Percentiles rank a stretch among this genome's conserved stretches.
Evolutionary conservation across 2,113 vertebrate genomes (phyloP).

Genomic region (Lophotis ruficrista): DNA sequence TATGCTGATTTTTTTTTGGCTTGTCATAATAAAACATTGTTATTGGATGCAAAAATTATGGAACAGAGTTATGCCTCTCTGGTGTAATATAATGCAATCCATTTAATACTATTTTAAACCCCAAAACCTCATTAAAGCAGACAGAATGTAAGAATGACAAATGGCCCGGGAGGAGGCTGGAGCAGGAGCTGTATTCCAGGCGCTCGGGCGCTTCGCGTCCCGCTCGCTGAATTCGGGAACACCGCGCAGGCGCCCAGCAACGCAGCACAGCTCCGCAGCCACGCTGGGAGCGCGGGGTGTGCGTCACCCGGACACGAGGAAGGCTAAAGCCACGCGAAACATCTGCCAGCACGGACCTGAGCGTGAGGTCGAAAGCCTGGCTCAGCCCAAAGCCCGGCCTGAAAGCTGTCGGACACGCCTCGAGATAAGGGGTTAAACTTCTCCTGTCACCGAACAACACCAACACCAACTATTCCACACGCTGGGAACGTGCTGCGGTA

Average conservation of each 20-base stretch:
- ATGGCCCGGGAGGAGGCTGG: background rate
- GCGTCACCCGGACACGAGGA: accelerated
- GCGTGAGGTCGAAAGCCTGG: background rate
- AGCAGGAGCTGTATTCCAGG: background rate
- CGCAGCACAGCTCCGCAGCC: background rate
- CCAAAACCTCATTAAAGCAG: conserved; percentile 61
- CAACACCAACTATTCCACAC: accelerated
- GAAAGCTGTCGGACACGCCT: background rate
- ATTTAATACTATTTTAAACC: conserved; percentile 71
- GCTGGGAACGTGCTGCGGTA: accelerated
- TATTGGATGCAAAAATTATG: conserved; percentile 63
- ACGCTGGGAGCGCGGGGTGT: background rate
- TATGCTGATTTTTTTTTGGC: background rate
- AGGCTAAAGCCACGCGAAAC: accelerated
- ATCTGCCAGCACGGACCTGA: background rate
- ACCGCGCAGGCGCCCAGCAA: background rate
- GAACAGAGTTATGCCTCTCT: conserved; percentile 62
- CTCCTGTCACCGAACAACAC: accelerated
- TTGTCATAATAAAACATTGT: conserved; percentile 69
- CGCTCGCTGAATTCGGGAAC: accelerated
- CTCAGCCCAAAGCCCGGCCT: background rate
- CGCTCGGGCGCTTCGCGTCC: background rate
- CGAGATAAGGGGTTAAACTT: background rate
- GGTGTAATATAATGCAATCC: conserved; percentile 67
- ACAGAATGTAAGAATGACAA: conserved; percentile 50